Percentiles rank a stretch among this genome's conserved stretches.
phyloP scores from a whole-genome alignment of 2,113 vertebrate species.

The Eonycteris spelaea region DNA sequence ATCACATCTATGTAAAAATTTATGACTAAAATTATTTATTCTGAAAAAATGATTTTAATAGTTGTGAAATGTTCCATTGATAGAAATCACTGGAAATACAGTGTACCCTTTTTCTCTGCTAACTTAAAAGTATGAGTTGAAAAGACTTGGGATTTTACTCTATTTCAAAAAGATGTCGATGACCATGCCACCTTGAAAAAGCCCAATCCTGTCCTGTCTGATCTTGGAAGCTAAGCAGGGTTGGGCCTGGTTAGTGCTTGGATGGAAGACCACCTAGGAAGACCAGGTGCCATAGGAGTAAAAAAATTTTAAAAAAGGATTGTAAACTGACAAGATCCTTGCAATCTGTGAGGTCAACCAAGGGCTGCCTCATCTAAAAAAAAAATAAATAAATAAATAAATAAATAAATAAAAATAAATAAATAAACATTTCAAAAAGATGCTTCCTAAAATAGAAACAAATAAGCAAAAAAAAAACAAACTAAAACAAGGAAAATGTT shows the following conservation, averaged over 20 bases:
- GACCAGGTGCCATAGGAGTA: too few relatives aligned
- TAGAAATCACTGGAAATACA: neutral
- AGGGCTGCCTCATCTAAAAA: too few relatives aligned
- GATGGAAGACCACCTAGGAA: too few relatives aligned
- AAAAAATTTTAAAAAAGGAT: too few relatives aligned
- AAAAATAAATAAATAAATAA: too few relatives aligned
- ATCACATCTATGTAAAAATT: neutral
- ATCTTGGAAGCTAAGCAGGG: too few relatives aligned
- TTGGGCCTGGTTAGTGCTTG: too few relatives aligned
- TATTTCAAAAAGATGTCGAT: neutral
- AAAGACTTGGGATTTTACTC: neutral
- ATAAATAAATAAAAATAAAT: too few relatives aligned
- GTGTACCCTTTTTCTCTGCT: neutral
- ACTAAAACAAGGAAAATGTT: neutral
- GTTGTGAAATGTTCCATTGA: neutral
- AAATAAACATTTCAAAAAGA: neutral
- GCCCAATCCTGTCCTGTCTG: too few relatives aligned
- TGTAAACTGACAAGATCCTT: too few relatives aligned
- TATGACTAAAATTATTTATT: neutral
- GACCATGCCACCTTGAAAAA: too few relatives aligned
- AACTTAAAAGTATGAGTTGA: neutral
- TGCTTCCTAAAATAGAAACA: neutral
- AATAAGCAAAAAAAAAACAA: neutral
- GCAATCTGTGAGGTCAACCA: too few relatives aligned
- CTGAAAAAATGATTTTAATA: neutral